These are phyloP conservation scores for Tridacna crocea DNA, from an alignment of 2,888 invertebrate genomes.

Conservation along the genomic window DNA sequence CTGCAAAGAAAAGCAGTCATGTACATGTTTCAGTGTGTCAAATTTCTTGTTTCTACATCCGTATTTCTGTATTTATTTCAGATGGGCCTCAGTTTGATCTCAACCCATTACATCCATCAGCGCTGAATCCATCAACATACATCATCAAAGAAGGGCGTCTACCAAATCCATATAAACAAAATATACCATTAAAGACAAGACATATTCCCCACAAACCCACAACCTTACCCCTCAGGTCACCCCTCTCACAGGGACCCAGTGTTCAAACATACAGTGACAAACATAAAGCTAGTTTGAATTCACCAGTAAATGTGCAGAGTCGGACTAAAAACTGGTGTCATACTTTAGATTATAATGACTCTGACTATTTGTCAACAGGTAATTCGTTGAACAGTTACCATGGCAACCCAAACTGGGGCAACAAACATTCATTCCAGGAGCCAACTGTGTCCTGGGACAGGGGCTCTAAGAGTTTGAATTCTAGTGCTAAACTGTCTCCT, in stretches of 20 bases:
- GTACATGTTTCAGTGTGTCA: too few relatives aligned
- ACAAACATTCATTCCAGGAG: slow-evolving; percentile 35
- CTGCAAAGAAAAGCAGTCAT: too few relatives aligned
- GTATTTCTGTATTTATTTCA: slow-evolving; percentile 16
- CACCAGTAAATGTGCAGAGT: slow-evolving; percentile 26
- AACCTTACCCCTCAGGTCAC: slow-evolving; percentile 22
- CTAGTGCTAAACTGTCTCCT: slow-evolving; percentile 38
- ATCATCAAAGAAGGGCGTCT: slow-evolving; percentile 48
- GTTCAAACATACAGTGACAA: slow-evolving; percentile 34
- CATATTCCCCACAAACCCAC: slow-evolving; percentile 42
- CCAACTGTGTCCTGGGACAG: slow-evolving; percentile 29
- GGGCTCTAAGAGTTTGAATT: slow-evolving; percentile 33
- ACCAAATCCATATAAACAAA: slow-evolving; percentile 17
- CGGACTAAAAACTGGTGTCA: slow-evolving; percentile 52
- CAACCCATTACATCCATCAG: slow-evolving; percentile 52
- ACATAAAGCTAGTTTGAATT: slow-evolving; percentile 15
- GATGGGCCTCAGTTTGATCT: slow-evolving; percentile 47
- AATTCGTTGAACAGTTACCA: slow-evolving; percentile 26
- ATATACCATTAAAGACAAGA: slow-evolving; percentile 26
- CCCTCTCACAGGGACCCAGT: slow-evolving; percentile 25
- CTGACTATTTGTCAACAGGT: slow-evolving; percentile 52
- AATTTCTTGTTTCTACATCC: too few relatives aligned
- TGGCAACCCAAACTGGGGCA: slow-evolving; percentile 41
- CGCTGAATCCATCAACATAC: slow-evolving; percentile 56
- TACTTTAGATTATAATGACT: slow-evolving; percentile 40